Percentiles rank a stretch among this genome's conserved stretches.
phyloP scores from a whole-genome alignment of 2,888 invertebrate species.

The Drosophila robusta region DNA sequence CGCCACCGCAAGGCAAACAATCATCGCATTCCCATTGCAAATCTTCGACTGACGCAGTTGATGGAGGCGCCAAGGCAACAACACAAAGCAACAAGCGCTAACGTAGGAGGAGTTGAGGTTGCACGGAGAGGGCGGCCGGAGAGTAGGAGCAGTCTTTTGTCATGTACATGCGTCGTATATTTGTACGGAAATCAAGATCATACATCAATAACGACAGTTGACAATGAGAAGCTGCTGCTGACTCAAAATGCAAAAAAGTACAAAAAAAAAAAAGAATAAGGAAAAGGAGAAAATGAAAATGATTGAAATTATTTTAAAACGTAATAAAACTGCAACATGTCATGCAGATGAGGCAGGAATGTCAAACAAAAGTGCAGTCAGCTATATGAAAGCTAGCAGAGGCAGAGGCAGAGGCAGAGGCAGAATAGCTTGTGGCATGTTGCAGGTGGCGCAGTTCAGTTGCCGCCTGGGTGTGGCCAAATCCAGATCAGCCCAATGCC shows the following conservation, averaged over 20 bases:
- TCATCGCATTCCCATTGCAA: slow-evolving; percentile 40
- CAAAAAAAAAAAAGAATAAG: slow-evolving; percentile 16
- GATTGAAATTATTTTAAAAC: slow-evolving; percentile 52
- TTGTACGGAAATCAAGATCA: slow-evolving; percentile 72
- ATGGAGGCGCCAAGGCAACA: slow-evolving; percentile 63
- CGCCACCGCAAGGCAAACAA: slow-evolving; percentile 3
- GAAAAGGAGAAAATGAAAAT: slow-evolving; percentile 11
- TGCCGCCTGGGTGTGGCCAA: slow-evolving; percentile 50
- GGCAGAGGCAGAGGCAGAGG: too few species aligned
- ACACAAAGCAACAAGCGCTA: slow-evolving; percentile 17
- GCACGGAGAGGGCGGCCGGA: background rate
- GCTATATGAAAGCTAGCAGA: background rate
- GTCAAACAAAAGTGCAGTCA: slow-evolving; percentile 19
- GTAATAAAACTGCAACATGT: slow-evolving; percentile 61
- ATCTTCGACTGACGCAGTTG: slow-evolving; percentile 41
- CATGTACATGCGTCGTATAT: slow-evolving; percentile 46
- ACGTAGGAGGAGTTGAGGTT: slow-evolving; percentile 19
- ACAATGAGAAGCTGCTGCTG: slow-evolving; percentile 65
- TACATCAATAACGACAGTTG: slow-evolving; percentile 78
- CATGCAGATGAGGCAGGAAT: slow-evolving; percentile 27
- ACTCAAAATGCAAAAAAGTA: slow-evolving; percentile 59
- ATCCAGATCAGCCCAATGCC: slow-evolving; percentile 51
- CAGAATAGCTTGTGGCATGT: slow-evolving; percentile 6
- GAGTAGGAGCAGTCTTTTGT: slow-evolving; percentile 54
- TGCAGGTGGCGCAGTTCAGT: slow-evolving; percentile 45